phyloP scores from a whole-genome alignment of 2,797 vertebrate species.

The Notoglanidium macrostoma region DNA sequence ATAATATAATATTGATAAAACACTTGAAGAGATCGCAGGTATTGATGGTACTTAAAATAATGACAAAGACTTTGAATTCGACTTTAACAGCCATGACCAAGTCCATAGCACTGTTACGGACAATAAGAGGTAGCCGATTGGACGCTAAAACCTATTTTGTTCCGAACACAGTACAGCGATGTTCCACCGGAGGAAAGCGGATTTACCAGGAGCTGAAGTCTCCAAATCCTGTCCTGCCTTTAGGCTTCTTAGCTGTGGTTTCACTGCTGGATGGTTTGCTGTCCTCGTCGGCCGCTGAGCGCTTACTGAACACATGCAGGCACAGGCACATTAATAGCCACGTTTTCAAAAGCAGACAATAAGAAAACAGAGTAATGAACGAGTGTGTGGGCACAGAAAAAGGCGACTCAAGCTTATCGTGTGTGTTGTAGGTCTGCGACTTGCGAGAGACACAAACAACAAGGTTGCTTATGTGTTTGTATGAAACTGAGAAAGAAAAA shows the following conservation, averaged over 20 bases:
- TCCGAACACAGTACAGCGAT: not conserved
- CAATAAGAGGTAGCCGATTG: not conserved
- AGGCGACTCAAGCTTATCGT: not conserved
- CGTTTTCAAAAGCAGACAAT: not conserved
- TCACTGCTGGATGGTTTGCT: constrained; percentile 83
- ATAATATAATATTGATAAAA: not conserved
- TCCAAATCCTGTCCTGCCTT: constrained; percentile 79
- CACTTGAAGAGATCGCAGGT: not conserved
- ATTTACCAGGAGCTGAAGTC: constrained; percentile 97
- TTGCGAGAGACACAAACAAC: not conserved
- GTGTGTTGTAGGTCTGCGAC: not conserved
- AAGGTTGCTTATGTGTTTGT: not conserved
- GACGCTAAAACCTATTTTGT: not conserved
- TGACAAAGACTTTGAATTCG: too few species aligned
- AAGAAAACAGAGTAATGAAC: not conserved
- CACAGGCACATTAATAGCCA: not conserved
- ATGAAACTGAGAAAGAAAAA: not conserved
- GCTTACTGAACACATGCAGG: constrained; percentile 40
- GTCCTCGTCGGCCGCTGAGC: constrained; percentile 62
- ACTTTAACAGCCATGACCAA: not conserved
- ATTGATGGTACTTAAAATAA: not conserved
- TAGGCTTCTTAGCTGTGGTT: constrained; percentile 70
- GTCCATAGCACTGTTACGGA: not conserved
- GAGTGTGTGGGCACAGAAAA: not conserved
- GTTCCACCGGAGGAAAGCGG: not conserved